A percentile compares a stretch with the other conserved stretches of the same genome.
Conservation (phyloP, 1,140 invertebrate genomes). For the Delia radicum region DNA sequence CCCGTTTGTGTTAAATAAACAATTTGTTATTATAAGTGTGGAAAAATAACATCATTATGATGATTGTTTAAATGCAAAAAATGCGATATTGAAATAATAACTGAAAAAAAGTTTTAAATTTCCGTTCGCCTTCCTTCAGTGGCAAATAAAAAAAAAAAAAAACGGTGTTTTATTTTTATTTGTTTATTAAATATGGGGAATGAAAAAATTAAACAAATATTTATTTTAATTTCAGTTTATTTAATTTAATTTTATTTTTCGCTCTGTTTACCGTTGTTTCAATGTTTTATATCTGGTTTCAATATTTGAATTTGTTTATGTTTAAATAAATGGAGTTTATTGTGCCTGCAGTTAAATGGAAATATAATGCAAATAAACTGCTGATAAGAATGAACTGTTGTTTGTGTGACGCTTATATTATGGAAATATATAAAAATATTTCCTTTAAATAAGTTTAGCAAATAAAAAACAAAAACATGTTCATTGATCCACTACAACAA, state of each 20-base stretch:
- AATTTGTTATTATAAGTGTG: background rate
- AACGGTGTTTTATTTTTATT: background rate
- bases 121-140: background rate
- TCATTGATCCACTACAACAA: too few relatives aligned
- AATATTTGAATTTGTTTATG: too few relatives aligned
- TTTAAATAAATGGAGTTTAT: too few relatives aligned
- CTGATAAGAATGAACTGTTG: too few relatives aligned
- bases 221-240: background rate
- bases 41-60: background rate
- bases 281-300: background rate
- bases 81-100: background rate
- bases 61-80: background rate
- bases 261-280: too few relatives aligned
- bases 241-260: background rate
- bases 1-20: background rate
- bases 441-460: too few relatives aligned
- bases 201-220: background rate
- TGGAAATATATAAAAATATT: too few relatives aligned
- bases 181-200: background rate
- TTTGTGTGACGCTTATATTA: too few relatives aligned
- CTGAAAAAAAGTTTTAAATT: background rate
- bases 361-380: too few relatives aligned
- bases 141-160: background rate
- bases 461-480: too few relatives aligned
- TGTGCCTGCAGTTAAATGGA: too few relatives aligned